These are phyloP conservation scores for Taxidea taxus DNA, from an alignment of 2,113 vertebrate genomes.

Conservation along the genomic window DNA sequence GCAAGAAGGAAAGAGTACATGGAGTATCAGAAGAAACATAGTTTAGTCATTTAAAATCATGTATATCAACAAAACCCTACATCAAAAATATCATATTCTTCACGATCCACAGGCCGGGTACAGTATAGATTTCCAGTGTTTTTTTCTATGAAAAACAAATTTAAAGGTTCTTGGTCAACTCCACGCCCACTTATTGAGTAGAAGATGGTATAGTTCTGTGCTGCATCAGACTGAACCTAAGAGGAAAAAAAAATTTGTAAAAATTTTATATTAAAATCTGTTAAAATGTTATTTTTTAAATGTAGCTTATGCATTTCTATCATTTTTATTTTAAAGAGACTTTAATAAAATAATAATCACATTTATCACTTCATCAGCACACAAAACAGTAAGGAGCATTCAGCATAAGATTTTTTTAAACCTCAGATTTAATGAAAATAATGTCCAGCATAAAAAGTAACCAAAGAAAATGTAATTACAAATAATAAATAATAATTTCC, in stretches of 20 bases:
- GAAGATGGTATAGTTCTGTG: constrained; percentile 71
- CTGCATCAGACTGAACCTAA: constrained; percentile 90
- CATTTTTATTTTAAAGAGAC: background rate
- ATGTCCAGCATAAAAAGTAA: background rate
- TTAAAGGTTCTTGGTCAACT: constrained; percentile 79
- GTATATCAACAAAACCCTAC: constrained; percentile 79
- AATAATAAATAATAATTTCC: background rate
- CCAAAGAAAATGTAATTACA: background rate
- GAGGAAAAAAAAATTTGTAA: background rate
- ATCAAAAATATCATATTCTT: constrained; percentile 83
- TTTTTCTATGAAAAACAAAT: constrained; percentile 84
- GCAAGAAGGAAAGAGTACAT: background rate
- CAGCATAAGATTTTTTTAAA: background rate
- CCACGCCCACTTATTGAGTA: constrained; percentile 89
- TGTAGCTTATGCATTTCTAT: background rate
- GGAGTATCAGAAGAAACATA: background rate
- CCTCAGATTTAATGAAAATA: background rate
- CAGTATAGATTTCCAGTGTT: constrained; percentile 85
- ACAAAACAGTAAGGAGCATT: background rate
- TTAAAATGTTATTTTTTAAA: background rate
- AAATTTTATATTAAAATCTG: background rate
- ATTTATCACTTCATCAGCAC: background rate
- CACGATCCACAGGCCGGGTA: constrained; percentile 86
- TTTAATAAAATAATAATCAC: background rate
- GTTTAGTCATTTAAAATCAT: background rate